A percentile compares a stretch with the other conserved stretches of the same genome.
Evolutionary conservation across 2,888 invertebrate genomes (phyloP).

Genomic region (Caenorhabditis sp.): DNA sequence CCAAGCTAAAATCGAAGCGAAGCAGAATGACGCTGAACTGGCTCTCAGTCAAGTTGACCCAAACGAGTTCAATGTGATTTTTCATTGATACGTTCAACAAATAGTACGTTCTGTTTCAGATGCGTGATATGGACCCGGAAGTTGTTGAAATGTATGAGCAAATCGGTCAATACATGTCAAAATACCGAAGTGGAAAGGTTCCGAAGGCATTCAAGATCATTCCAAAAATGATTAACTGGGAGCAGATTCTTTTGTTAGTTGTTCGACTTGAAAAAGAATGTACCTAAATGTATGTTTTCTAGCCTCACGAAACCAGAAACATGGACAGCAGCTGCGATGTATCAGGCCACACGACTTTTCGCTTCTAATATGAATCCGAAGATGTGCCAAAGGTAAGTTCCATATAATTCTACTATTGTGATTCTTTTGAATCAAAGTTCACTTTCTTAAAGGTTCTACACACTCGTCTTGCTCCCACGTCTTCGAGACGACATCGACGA

Average conservation of each 20-base stretch:
- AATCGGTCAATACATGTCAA: constrained; percentile 90
- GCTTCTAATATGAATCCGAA: constrained; percentile 96
- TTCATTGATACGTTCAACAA: not conserved
- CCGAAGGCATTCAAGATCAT: constrained; percentile 99
- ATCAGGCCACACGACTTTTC: constrained; percentile 95
- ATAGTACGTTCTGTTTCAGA: constrained; percentile 49
- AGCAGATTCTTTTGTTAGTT: constrained; percentile 84
- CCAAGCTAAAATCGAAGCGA: constrained; percentile 85
- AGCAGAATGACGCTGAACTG: constrained; percentile 72
- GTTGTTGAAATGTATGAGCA: constrained; percentile 93
- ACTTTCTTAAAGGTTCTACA: constrained; percentile 87
- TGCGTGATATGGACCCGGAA: constrained; percentile 88
- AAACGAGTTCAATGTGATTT: constrained; percentile 69
- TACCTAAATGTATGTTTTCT: constrained; percentile 17
- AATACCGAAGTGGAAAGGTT: constrained; percentile 95
- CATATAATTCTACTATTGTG: not conserved
- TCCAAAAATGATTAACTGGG: constrained; percentile 87
- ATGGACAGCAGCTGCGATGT: constrained; percentile 99
- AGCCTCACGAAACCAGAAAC: constrained; percentile 89
- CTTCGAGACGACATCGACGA: constrained; percentile 96
- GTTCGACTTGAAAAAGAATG: not conserved
- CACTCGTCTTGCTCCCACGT: constrained; percentile 92
- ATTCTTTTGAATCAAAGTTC: not conserved
- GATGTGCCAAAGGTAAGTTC: constrained; percentile 91
- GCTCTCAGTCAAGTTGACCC: constrained; percentile 68